Evolutionary conservation across 2,113 vertebrate species (phyloP), one percentile per base, ranked within the genome.

Genomic region (Carassius carassius): DNA sequence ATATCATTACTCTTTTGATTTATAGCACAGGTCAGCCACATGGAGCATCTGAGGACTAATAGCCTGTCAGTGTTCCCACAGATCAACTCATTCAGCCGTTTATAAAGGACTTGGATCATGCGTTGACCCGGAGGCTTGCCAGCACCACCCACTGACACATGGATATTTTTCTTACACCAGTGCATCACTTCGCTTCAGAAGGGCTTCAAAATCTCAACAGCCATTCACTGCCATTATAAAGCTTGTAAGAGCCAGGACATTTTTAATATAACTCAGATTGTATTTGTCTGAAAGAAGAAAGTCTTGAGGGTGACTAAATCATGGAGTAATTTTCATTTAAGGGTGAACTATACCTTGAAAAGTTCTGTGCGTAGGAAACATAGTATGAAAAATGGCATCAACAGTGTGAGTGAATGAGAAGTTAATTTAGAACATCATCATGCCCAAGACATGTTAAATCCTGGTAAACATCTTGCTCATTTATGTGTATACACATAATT

Each of bases 401-500:
- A 51, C 4, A 1, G 49, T 51, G 14, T 16, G 49, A 51, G 29
- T 21, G 16, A 70, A 56, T 19, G 14, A 82, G 14, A 8, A 12
- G 13, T 58, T 54, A 2, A 58, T 76, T 76, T 14, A 41, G 65
- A 60, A 41, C 65, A 82, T 25, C 65, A 73, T 70, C 12, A 82
- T n/a, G 35, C 16, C 44, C 16, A 56, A 56, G 25, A 81, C 17
- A 11, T 29, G 62, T 58, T 44, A 44, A 44, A 47, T 32, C 37
- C 13, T 13, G 47, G 12, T 49, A 84, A 76, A 63, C 17, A 0
- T 81, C 78, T 74, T 9, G 7, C 44, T 51, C 29, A 37, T 67
- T 12, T 75, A 4, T 72, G 67, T n/a, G 60, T 72, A 51, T 19
- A 81, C 49, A 75, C 25, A 49, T 82, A 62, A 84, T 82, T 78